Evolutionary conservation across 2,888 invertebrate genomes (phyloP), one percentile per base, ranked within the genome.

Genomic region (Nasonovia ribisnigri): DNA sequence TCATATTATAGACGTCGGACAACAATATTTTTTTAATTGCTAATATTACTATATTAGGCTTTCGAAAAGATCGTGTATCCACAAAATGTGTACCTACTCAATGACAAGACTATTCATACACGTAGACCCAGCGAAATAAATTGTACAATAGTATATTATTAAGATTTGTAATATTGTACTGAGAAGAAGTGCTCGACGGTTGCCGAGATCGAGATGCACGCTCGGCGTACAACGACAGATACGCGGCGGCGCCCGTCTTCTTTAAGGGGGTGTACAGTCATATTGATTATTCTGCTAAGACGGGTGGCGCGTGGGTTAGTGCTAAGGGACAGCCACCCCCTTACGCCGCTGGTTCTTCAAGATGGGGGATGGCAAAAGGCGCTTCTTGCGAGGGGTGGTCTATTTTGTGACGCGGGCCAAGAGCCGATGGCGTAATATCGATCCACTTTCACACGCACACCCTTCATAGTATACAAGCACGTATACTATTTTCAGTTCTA

Each of bases 201-300:
- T 16, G 86, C 54, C 84, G 91, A 86, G 86, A 86, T 60, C 46
- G 91, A 86, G 92, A 88, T 57, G 92, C 92, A 84, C 60, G 90
- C 46, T 51, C 89, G 36, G 77, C 36, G 93, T 86, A 24, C 48
- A 10, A 84, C 57, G 93, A 90, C 57, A 84, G 57, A 90, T 89
- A 57, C 89, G 93, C 93, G 84, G 93, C 90, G 93, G 60, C 90
- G 86, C 57, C 90, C 93, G 90, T 90, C 92, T 92, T 92, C 92
- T 92, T 92, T 77, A 92, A 92, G 92, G 92, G 92, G 92, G 88
- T 87, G 92, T 88, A 92, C 92, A 36, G 91, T 91, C 57, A 87
- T 93, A 93, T 93, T 93, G 93, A 93, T 93, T 93, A 93, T 93
- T 90, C 90, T 84, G 84, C 89, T 93, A 93, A 93, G 93, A 93